Base-by-base conservation (phyloP, 2,797 vertebrate species). In the Taeniopygia guttata region DNA sequence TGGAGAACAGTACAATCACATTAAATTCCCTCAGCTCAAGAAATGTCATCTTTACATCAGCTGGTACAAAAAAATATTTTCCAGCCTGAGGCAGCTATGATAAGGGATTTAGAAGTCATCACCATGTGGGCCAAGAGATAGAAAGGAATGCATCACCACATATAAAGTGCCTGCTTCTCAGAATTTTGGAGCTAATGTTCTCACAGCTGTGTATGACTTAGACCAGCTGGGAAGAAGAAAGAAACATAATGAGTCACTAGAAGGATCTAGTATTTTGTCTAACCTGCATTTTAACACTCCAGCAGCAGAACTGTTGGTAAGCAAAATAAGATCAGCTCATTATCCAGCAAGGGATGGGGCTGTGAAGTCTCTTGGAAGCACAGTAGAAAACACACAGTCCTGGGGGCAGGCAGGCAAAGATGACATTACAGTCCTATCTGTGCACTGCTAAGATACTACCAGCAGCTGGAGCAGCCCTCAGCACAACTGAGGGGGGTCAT, bases 31-130 rank as follows among this genome's bases (percentile, higher is more conserved):
- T 93, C 72, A 77, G 89, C 87, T 96, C 85, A 77, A 93, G 91
- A 97, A 97, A 97, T 92, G 89, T 80, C 92, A 96, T 96, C 95
- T 96, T 96, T 90, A 91, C 70, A 94, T 95, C 56, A 0, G 64
- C n/a, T 67, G 49, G 56, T 85, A 94, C 36, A 95, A 69, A 86
- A 94, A 96, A 82, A n/a, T 7, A 54, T 48, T 91, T 95, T 96
- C 87, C 90, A 29, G 86, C 95, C 96, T 96, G 84, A 96, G 94
- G 93, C 87, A 25, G 45, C 59, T 88, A 87, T 27, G 88, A 97
- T 97, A 96, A 97, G 93, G 94, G 94, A 95, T 93, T 97, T 97
- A 83, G 96, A 83, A 62, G 30, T 56, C 69, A 81, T 54, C 58
- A 76, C 64, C 89, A 68, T 66, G 76, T 78, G 92, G 93, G 64